phyloP scores from a whole-genome alignment of 1,140 invertebrate species.

The Pseudomyrmex flavicornis region DNA sequence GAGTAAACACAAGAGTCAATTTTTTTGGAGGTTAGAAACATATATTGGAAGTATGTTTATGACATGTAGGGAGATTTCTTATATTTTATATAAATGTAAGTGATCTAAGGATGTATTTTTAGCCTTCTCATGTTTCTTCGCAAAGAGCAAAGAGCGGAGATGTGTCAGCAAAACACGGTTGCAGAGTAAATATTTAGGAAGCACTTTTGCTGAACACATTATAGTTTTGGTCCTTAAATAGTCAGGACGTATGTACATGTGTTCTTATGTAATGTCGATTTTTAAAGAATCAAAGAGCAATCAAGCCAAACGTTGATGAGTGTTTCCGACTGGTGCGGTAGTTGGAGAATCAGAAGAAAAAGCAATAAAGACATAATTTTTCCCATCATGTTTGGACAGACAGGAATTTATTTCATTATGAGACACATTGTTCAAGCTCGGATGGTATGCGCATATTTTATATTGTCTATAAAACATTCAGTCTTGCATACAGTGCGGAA shows the following conservation, averaged over 20 bases:
- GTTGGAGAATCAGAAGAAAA: background rate
- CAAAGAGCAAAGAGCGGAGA: background rate
- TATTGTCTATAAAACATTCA: background rate
- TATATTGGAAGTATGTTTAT: background rate
- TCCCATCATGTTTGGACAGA: conserved; percentile 27
- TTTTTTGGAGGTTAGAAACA: conserved; percentile 42
- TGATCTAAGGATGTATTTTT: background rate
- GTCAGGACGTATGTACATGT: background rate
- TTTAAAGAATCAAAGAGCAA: background rate
- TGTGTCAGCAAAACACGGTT: conserved; percentile 4
- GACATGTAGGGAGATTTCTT: background rate
- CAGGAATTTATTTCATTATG: conserved; percentile 46
- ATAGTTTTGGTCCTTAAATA: background rate
- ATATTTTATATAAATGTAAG: conserved; percentile 21
- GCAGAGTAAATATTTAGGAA: background rate
- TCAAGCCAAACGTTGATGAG: background rate
- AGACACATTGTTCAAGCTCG: conserved; percentile 43
- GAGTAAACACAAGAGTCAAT: background rate
- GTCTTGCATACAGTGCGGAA: conserved; percentile 12
- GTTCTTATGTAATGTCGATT: conserved; percentile 23
- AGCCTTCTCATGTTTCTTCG: background rate
- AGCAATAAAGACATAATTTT: background rate
- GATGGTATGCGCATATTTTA: conserved; percentile 31
- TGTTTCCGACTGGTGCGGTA: background rate
- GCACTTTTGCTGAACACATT: background rate